Conservation (phyloP, 2,113 vertebrate genomes). For the Bos taurus region DNA sequence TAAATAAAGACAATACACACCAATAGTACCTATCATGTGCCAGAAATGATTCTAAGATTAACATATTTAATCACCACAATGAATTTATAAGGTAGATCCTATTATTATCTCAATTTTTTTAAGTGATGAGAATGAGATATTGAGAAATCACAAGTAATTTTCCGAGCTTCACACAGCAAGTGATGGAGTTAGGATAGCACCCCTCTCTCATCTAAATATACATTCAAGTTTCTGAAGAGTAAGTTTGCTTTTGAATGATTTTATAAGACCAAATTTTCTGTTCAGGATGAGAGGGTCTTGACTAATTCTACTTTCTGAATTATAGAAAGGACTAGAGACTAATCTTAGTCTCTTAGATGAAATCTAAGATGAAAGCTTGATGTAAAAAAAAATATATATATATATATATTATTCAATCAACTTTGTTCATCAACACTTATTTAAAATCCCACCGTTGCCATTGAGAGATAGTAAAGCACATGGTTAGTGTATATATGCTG, state of each 20-base stretch:
- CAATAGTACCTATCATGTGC: neutral
- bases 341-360: too few species aligned
- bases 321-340: neutral
- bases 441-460: neutral
- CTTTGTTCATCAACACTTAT: neutral
- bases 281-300: neutral
- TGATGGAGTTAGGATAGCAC: neutral
- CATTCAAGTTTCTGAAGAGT: neutral
- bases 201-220: neutral
- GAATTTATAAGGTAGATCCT: neutral
- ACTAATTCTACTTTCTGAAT: neutral
- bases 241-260: neutral
- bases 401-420: too few species aligned
- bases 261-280: neutral
- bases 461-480: neutral
- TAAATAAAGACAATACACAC: neutral
- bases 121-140: neutral
- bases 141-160: neutral
- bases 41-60: neutral
- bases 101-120: neutral
- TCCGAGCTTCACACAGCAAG: neutral
- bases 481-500: neutral
- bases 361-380: neutral
- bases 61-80: neutral
- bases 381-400: neutral